phyloP scores from a whole-genome alignment of 2,113 vertebrate genomes.

The Tachysurus vachellii region DNA sequence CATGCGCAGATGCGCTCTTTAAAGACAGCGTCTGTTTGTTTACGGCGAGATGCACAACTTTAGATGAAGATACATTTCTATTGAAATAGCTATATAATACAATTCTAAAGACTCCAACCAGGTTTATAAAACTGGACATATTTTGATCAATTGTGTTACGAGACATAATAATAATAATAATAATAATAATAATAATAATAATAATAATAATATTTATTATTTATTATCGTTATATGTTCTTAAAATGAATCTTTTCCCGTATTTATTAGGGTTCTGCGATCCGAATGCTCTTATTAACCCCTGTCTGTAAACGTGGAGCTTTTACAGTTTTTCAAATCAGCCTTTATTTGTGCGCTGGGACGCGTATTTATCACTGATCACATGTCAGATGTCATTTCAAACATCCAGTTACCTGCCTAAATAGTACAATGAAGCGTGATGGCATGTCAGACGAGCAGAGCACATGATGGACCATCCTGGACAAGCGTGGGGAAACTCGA shows the following conservation, averaged over 20 bases:
- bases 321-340: background rate
- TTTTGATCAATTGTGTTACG: background rate
- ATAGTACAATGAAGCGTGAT: background rate
- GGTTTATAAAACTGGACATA: background rate
- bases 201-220: too few species aligned
- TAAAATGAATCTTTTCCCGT: background rate
- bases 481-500: slow-evolving; percentile 23
- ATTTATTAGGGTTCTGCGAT: background rate
- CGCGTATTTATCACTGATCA: background rate
- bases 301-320: background rate
- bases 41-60: background rate
- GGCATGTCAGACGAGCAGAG: background rate
- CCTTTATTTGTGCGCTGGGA: background rate
- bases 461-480: slow-evolving; percentile 1
- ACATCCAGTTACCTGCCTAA: background rate
- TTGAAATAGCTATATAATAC: background rate
- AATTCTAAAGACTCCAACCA: background rate
- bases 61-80: background rate
- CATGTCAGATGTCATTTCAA: background rate
- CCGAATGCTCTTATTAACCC: background rate
- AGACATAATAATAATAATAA: too few species aligned
- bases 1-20: slow-evolving; percentile 77
- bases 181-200: too few species aligned
- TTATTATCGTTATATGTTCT: background rate
- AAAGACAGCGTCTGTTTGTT: slow-evolving; percentile 61